phyloP scores from a whole-genome alignment of 2,113 vertebrate genomes.

The Acrocephalus arundinaceus region DNA sequence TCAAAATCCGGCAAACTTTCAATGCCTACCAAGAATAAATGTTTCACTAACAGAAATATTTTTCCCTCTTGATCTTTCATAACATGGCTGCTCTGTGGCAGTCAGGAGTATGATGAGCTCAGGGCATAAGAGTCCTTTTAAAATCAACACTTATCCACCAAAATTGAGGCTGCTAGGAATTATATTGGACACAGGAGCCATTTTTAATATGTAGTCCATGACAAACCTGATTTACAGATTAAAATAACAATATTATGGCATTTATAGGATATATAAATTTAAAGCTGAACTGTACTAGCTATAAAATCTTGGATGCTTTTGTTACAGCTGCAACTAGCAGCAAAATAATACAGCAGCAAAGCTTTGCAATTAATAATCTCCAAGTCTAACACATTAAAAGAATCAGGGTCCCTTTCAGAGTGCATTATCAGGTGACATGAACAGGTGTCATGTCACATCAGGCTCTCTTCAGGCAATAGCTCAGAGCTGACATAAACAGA shows the following conservation, averaged over 20 bases:
- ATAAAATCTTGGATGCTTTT: slow-evolving; percentile 50
- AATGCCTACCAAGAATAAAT: slow-evolving; percentile 7
- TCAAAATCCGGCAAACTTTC: slow-evolving; percentile 21
- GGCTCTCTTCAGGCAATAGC: slow-evolving; percentile 39
- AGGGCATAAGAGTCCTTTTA: slow-evolving; percentile 59
- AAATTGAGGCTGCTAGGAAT: slow-evolving; percentile 50
- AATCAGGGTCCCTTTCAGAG: slow-evolving; percentile 18
- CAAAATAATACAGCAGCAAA: slow-evolving; percentile 56
- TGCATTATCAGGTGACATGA: slow-evolving; percentile 59
- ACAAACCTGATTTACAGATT: slow-evolving; percentile 75
- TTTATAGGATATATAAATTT: slow-evolving; percentile 71
- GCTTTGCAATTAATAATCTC: slow-evolving; percentile 52
- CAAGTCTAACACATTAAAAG: slow-evolving; percentile 22
- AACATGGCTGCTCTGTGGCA: slow-evolving; percentile 24
- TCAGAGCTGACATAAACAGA: slow-evolving; percentile 64
- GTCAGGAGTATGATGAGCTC: slow-evolving; percentile 53
- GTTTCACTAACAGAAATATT: slow-evolving; percentile 36
- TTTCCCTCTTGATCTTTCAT: slow-evolving; percentile 21
- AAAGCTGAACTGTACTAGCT: slow-evolving; percentile 45
- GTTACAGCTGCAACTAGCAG: slow-evolving; percentile 40
- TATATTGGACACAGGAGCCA: slow-evolving; percentile 63
- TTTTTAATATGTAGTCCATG: slow-evolving; percentile 51
- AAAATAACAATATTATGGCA: slow-evolving; percentile 67
- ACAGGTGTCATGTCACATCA: slow-evolving; percentile 49
- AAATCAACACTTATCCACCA: slow-evolving; percentile 54